phyloP scores from a whole-genome alignment of 2,113 vertebrate genomes.

The Chamaea fasciata region DNA sequence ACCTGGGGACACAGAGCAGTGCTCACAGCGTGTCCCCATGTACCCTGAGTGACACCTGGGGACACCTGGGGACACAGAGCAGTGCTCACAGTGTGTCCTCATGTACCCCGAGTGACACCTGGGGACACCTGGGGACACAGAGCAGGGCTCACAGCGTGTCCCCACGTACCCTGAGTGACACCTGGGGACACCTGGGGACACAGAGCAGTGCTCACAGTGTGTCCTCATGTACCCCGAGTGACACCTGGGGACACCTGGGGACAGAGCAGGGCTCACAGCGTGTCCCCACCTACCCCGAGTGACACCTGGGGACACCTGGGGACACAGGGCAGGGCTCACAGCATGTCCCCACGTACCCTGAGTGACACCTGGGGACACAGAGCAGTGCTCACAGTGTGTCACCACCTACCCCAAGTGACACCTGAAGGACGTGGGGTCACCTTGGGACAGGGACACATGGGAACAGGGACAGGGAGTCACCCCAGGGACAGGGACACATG shows the following conservation, averaged over 20 bases:
- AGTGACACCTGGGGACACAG: slow-evolving; percentile 76
- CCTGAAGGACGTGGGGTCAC: not conserved
- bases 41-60: slow-evolving; percentile 83
- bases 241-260: not conserved
- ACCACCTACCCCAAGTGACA: too few relatives aligned
- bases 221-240: not conserved
- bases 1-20: not conserved
- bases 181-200: slow-evolving; percentile 69
- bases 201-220: slow-evolving; percentile 63
- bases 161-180: slow-evolving; percentile 88
- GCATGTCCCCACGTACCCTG: slow-evolving; percentile 55
- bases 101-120: too few relatives aligned
- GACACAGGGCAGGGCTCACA: not conserved
- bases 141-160: slow-evolving; percentile 88
- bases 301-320: not conserved
- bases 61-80: slow-evolving; percentile 36
- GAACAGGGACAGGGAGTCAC: not conserved
- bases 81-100: too few relatives aligned
- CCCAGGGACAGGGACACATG: not conserved
- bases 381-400: too few relatives aligned
- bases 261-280: not conserved
- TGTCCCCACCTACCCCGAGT: not conserved
- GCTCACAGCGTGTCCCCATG: not conserved
- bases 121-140: not conserved
- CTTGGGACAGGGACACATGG: not conserved